Conservation (phyloP, 1,140 invertebrate species). For the Saccostrea glomerata region DNA sequence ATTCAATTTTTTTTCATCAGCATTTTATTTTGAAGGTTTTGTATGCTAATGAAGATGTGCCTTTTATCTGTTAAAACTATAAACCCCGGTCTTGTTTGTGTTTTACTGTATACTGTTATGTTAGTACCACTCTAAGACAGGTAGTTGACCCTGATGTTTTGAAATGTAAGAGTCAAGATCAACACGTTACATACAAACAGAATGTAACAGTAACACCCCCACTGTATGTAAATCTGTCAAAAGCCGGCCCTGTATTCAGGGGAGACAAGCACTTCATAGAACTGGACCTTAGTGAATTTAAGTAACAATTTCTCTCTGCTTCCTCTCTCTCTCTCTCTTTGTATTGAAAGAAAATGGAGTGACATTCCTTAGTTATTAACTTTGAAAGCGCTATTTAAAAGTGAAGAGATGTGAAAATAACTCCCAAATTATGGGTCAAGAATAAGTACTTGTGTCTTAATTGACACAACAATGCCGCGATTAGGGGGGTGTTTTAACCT, state of each 20-base stretch:
- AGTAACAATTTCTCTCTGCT: too few species aligned
- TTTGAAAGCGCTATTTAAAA: background rate
- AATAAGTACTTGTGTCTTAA: background rate
- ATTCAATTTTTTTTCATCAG: too few species aligned
- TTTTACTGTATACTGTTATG: background rate
- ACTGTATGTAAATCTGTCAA: background rate
- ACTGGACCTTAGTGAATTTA: too few species aligned
- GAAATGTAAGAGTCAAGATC: background rate
- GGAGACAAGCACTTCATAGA: too few species aligned
- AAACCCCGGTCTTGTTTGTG: background rate
- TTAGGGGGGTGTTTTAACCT: background rate
- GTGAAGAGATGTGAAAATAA: background rate
- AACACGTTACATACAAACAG: slow-evolving; percentile 1
- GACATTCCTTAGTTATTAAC: background rate
- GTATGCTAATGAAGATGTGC: too few species aligned
- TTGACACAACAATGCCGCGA: too few species aligned
- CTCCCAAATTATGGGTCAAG: slow-evolving; percentile 1
- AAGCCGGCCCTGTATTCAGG: background rate
- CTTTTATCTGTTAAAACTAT: background rate
- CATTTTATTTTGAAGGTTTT: too few species aligned
- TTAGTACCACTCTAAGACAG: slow-evolving; percentile 22
- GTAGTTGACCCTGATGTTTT: slow-evolving; percentile 17
- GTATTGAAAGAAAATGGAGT: background rate
- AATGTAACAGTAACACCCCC: background rate
- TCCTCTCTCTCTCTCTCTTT: background rate